Base-by-base conservation (phyloP, 2,797 vertebrate genomes). In the Crenuchus spilurus region DNA sequence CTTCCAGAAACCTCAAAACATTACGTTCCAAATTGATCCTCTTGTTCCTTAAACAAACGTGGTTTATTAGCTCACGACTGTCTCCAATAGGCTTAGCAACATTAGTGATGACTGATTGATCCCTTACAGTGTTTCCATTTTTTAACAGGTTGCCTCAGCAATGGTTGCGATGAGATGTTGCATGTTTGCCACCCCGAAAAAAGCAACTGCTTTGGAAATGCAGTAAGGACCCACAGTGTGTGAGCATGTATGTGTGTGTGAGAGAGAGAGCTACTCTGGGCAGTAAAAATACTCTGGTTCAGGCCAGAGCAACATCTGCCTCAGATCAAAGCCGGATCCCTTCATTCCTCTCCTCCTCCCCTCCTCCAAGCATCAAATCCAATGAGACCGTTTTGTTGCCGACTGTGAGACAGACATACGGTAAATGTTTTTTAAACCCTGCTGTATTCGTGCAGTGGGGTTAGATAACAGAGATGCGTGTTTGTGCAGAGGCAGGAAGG, bases 241-340 rank as follows among this genome's bases (percentile, higher is more conserved):
- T n/a, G n/a, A n/a, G n/a, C n/a, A n/a, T n/a, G n/a, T n/a, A n/a
- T n/a, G n/a, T n/a, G n/a, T 33, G 35, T 5, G 35, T 18, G 37
- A 41, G 37, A 41, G 9, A 41, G 37, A 41, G 14, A 51, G 37
- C 31, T 69, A 70, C 46, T 77, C 64, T 72, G 60, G 72, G 65
- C 61, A 69, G 63, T 51, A 54, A 71, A 68, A 52, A 26, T 55
- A 26, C 71, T 72, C 61, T 42, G 37, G 61, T 76, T 72, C 26
- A 46, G 75, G 75, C 77, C 83, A 83, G 76, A 79, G 62, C 61
- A 80, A 84, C 84, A 85, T 87, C 82, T 87, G 85, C 49, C 5
- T 78, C 79, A 78, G 70, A 83, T 87, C 82, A 85, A 85, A 85
- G 81, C 76, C 71, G 76, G 71, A 80, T 76, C 70, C 73, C 62